These are phyloP conservation scores for Calcarius lapponicus DNA, from an alignment of 2,797 vertebrate genomes.

Conservation along the genomic window DNA sequence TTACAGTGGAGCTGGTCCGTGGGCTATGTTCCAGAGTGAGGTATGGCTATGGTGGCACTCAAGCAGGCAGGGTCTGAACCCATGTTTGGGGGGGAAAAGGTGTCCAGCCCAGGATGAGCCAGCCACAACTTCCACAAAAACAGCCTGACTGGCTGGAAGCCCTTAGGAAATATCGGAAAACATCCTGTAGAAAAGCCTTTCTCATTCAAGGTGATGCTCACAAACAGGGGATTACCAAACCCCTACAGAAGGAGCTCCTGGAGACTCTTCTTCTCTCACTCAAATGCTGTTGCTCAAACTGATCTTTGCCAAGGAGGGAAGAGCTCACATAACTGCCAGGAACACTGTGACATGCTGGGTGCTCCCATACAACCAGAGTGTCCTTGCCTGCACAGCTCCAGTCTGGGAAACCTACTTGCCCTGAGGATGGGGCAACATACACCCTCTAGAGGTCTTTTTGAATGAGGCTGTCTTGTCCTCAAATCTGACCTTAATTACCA, in stretches of 20 bases:
- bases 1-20: neutral
- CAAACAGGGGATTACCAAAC: neutral
- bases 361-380: neutral
- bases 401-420: neutral
- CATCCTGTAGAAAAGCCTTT: neutral
- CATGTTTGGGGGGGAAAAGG: fast-evolving
- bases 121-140: neutral
- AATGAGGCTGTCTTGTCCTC: neutral
- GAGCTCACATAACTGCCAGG: neutral
- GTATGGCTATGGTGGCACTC: neutral
- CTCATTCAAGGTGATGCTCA: neutral
- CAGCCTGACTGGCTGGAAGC: neutral
- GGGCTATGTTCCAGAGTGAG: neutral
- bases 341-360: fast-evolving
- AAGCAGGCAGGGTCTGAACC: neutral
- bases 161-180: neutral
- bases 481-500: neutral
- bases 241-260: neutral
- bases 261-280: neutral
- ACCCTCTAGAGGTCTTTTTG: neutral
- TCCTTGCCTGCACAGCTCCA: neutral
- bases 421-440: neutral
- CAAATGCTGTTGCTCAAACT: neutral
- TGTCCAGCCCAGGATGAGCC: neutral
- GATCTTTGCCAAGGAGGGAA: neutral